Conservation (phyloP, 2,888 invertebrate species). For the Caenorhabditis sp. region DNA sequence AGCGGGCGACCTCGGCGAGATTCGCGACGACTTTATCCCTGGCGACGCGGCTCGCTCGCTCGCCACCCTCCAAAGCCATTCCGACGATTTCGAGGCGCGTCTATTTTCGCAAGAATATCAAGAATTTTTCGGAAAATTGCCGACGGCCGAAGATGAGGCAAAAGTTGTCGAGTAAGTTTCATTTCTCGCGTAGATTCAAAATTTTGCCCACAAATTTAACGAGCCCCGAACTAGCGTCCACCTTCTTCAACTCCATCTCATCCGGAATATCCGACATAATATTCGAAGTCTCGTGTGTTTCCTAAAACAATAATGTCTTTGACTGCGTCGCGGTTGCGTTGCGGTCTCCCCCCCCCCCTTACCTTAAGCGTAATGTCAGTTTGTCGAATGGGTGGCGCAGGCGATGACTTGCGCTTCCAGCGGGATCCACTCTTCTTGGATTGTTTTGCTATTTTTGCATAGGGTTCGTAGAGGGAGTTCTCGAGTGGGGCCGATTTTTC, state of each 20-base stretch:
- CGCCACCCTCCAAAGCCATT: conserved; percentile 3
- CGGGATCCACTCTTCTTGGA: no score
- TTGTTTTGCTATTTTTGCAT: not conserved
- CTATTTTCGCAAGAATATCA: conserved; percentile 8
- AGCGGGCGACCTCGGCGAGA: not conserved
- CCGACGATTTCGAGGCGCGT: conserved; percentile 4
- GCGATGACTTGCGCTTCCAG: no score
- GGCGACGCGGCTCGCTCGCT: conserved; percentile 4
- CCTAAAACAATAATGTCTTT: no score
- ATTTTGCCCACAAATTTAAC: not conserved
- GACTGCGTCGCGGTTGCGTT: no score
- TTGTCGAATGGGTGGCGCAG: not conserved
- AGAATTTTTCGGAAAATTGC: not conserved
- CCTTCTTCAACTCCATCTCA: no score
- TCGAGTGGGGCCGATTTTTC: not conserved
- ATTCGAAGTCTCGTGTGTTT: no score
- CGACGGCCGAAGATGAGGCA: conserved; percentile 2
- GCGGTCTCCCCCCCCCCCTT: no score
- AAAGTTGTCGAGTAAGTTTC: not conserved
- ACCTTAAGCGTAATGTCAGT: no score
- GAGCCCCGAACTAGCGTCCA: not conserved
- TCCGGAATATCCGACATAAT: no score
- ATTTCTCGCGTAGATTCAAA: not conserved
- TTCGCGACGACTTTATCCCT: not conserved
- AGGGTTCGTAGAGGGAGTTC: not conserved